A percentile compares a stretch with the other conserved stretches of the same genome.
Conservation (phyloP, 2,888 invertebrate species). For the Melangyna quadrimaculata region DNA sequence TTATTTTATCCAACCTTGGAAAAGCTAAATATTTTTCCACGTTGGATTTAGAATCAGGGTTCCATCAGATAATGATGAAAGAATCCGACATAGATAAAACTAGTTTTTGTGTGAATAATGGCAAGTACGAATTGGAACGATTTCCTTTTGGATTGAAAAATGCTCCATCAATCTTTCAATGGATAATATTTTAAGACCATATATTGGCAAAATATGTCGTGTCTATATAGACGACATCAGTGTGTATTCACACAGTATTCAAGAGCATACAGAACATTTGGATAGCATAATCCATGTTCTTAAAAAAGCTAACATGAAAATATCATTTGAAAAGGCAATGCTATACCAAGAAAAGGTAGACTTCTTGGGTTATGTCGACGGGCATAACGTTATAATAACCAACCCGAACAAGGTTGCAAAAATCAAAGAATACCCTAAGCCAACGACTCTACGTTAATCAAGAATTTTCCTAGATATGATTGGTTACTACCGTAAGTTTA, state of each 20-base stretch:
- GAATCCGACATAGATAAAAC: conserved; percentile 1
- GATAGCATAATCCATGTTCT: conserved; percentile 3
- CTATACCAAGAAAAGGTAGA: conserved; percentile 31
- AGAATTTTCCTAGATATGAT: conserved; percentile 18
- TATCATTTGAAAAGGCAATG: conserved; percentile 13
- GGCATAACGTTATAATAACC: conserved; percentile 17
- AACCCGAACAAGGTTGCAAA: conserved; percentile 17
- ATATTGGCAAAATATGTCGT: too few relatives aligned
- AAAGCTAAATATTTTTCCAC: conserved; percentile 22
- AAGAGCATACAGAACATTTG: conserved; percentile 15
- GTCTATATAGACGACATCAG: background rate
- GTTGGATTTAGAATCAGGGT: conserved; percentile 24
- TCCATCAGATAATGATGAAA: conserved; percentile 27
- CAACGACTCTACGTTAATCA: background rate
- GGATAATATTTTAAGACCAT: conserved; percentile 15
- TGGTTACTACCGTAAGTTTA: conserved; percentile 32
- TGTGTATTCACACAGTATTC: background rate
- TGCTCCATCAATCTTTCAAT: conserved; percentile 29
- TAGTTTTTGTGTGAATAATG: conserved; percentile 15
- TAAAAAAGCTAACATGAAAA: conserved; percentile 20
- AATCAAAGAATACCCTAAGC: conserved; percentile 13
- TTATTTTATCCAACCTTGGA: conserved; percentile 31
- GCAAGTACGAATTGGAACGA: conserved; percentile 26
- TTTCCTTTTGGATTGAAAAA: background rate
- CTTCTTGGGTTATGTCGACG: conserved; percentile 30